Evolutionary conservation across 2,797 vertebrate species (phyloP), one percentile per base, ranked within the genome.

Genomic region (Oreonectes daqikongensis): DNA sequence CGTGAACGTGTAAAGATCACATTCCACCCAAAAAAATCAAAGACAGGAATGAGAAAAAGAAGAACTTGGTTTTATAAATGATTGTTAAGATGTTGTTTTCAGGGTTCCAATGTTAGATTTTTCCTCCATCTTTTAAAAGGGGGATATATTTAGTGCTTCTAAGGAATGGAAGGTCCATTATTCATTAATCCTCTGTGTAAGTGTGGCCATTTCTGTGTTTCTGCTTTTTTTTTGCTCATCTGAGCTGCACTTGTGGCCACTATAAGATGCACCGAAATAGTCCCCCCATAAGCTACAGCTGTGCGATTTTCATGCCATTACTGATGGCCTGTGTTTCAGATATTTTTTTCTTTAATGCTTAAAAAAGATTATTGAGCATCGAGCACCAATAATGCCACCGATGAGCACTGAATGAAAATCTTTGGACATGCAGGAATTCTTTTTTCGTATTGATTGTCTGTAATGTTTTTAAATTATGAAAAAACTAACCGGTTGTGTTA

Each of bases 221-320:
- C 40, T 20, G 6, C 38, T n/a, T 59, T n/a, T 32, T n/a, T 66
- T 81, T 67, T 74, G 26, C 61, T 35, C 68, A 67, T 83, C 12
- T 2, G 65, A 63, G 73, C 32, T 69, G 64, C 53, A 66, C 77
- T 75, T 32, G 35, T 14, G 28, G 44, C 55, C 46, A 14, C 44
- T 52, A 12, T 15, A 50, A 63, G 60, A 48, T 61, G 71, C 69
- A 60, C 15, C 26, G 44, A 63, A 74, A 35, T 24, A 6, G 22
- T 48, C 20, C 65, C 81, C 83, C 86, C 75, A 76, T 72, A 50
- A 79, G 42, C 64, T 81, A 75, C 84, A 77, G 86, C 82, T 63
- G 73, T 84, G 79, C 85, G 79, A 88, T 85, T 79, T 92, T 93
- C 83, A 92, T 87, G 70, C 86, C 86, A 87, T 88, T 89, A 85